A percentile compares a stretch with the other conserved stretches of the same genome.
These are phyloP conservation scores for Deilephila elpenor DNA, from an alignment of 2,888 invertebrate species.

Conservation along the genomic window DNA sequence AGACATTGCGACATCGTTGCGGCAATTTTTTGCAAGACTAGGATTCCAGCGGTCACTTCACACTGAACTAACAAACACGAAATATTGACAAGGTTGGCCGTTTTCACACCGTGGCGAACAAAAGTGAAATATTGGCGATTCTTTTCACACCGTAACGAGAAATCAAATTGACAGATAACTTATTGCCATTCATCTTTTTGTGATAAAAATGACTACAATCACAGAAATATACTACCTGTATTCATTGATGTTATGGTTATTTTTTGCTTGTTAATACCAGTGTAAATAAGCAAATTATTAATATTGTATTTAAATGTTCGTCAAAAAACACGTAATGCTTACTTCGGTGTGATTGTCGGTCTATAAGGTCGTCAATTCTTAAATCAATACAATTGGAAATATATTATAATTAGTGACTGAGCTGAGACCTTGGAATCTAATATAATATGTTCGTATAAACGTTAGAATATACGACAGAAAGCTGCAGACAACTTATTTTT, in stretches of 20 bases:
- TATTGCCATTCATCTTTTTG: too few relatives aligned
- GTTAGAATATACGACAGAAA: not conserved
- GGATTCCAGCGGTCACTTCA: slow-evolving; percentile 39
- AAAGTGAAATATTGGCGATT: not conserved
- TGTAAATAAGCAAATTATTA: not conserved
- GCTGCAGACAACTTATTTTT: not conserved
- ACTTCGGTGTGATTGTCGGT: not conserved
- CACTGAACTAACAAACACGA: slow-evolving; percentile 38
- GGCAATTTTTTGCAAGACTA: slow-evolving; percentile 28
- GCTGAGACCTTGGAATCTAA: not conserved
- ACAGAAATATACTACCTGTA: too few relatives aligned
- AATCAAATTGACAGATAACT: not conserved
- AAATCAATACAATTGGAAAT: slow-evolving; percentile 7
- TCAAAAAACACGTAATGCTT: not conserved
- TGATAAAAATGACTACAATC: too few relatives aligned
- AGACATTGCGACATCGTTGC: slow-evolving; percentile 12
- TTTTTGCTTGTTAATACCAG: too few relatives aligned
- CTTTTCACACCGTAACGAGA: slow-evolving; percentile 16
- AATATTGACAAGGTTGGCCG: slow-evolving; percentile 37
- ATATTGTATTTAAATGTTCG: not conserved
- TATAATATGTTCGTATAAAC: not conserved
- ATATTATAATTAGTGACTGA: not conserved
- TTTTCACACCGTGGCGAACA: slow-evolving; percentile 21
- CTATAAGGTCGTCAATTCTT: not conserved
- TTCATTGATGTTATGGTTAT: too few relatives aligned